phyloP scores from a whole-genome alignment of 2,113 vertebrate species.

The Astur gentilis region DNA sequence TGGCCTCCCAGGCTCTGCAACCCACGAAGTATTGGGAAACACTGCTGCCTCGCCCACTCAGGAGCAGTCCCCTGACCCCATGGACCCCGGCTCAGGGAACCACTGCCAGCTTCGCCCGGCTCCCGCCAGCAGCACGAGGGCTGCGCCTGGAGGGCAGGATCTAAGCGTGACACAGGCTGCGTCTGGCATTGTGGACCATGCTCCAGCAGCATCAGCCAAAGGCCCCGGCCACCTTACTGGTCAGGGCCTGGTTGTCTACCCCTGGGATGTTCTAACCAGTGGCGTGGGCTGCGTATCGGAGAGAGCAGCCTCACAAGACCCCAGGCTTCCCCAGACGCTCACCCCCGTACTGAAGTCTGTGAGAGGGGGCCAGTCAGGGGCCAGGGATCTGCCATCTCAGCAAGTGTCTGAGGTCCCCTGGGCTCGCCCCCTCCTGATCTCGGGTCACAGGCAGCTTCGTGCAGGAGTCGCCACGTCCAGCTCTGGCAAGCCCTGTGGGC shows the following conservation, averaged over 20 bases:
- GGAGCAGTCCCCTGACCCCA: not conserved
- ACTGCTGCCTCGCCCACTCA: not conserved
- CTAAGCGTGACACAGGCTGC: not conserved
- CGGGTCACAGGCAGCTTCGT: not conserved
- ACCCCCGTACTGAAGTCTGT: not conserved
- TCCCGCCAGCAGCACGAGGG: not conserved
- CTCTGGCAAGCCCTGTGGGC: not conserved
- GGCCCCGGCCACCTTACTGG: not conserved
- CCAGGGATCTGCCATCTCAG: not conserved
- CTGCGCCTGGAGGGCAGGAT: not conserved
- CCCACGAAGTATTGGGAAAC: not conserved
- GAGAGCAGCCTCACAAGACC: not conserved
- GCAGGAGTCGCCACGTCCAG: not conserved
- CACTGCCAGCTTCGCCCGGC: not conserved
- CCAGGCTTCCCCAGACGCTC: not conserved
- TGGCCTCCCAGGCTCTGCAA: not conserved
- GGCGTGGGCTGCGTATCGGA: accelerated
- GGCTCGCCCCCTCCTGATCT: not conserved
- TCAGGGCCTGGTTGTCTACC: not conserved
- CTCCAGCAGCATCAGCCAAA: not conserved
- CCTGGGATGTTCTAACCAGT: not conserved
- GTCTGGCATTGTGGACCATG: not conserved
- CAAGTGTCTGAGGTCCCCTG: not conserved
- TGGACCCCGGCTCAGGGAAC: not conserved
- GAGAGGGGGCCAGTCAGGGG: not conserved